These are phyloP conservation scores for Encarsia formosa DNA, from an alignment of 2,888 invertebrate species.

Conservation along the genomic window DNA sequence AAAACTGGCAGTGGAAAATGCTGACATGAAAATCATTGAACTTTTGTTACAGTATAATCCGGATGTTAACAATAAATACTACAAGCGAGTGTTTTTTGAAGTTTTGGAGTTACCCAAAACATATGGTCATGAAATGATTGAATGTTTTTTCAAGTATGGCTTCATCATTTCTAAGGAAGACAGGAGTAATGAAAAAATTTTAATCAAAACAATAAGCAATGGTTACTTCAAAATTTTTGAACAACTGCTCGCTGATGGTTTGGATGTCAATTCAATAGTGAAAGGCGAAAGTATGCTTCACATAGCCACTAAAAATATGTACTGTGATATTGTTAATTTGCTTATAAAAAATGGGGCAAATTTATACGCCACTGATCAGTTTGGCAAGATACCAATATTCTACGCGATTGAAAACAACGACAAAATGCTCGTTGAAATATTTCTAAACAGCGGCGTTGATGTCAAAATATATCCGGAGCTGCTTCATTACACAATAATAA, in stretches of 20 bases:
- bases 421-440: not conserved
- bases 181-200: not conserved
- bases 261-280: not conserved
- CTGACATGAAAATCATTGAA: constrained; percentile 5
- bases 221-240: constrained; percentile 2
- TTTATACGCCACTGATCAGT: constrained; percentile 1
- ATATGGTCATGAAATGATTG: constrained; percentile 1
- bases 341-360: constrained; percentile 18
- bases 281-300: constrained; percentile 16
- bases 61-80: constrained; percentile 4
- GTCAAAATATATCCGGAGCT: constrained; percentile 3
- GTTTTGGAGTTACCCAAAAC: not conserved
- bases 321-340: constrained; percentile 11
- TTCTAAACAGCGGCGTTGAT: constrained; percentile 2
- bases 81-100: constrained; percentile 2
- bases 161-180: constrained; percentile 3
- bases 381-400: constrained; percentile 4
- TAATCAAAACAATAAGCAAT: not conserved
- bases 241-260: not conserved
- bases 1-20: constrained; percentile 7
- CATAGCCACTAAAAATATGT: constrained; percentile 10
- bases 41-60: constrained; percentile 7
- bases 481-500: not conserved
- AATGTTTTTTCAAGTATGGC: constrained; percentile 9
- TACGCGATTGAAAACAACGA: constrained; percentile 6